phyloP scores from a whole-genome alignment of 1,140 invertebrate genomes.

The Drosophila burlai region DNA sequence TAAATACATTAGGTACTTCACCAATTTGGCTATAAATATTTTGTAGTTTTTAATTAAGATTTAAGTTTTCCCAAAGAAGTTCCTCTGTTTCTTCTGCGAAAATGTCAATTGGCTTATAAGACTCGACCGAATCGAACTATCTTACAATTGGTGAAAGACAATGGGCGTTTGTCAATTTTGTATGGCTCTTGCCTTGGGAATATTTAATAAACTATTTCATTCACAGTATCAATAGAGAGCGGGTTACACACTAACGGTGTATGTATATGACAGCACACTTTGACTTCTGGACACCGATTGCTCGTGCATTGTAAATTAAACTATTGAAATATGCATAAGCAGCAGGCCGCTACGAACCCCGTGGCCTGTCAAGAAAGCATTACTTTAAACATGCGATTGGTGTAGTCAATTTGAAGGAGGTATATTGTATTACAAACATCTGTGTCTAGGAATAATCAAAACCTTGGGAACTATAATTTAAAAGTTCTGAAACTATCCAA shows the following conservation, averaged over 20 bases:
- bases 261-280: conserved; percentile 27
- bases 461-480: not conserved
- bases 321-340: conserved; percentile 69
- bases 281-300: conserved; percentile 37
- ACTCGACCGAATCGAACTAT: conserved; percentile 15
- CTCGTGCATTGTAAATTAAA: conserved; percentile 70
- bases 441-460: not conserved
- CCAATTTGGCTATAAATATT: not conserved
- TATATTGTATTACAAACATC: not conserved
- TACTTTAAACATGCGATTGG: conserved; percentile 26
- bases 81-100: not conserved
- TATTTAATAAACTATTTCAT: conserved; percentile 66
- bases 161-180: conserved; percentile 54
- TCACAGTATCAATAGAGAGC: conserved; percentile 63
- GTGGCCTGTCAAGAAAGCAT: conserved; percentile 12
- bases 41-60: not conserved
- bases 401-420: not conserved
- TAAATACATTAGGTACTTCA: not conserved
- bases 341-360: conserved; percentile 49
- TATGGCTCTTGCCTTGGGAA: conserved; percentile 67
- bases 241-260: conserved; percentile 22
- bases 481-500: not conserved
- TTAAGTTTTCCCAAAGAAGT: not conserved
- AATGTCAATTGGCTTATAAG: not conserved
- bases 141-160: conserved; percentile 19